Evolutionary conservation across 2,113 vertebrate genomes (phyloP).

Genomic region (Acrocephalus arundinaceus): DNA sequence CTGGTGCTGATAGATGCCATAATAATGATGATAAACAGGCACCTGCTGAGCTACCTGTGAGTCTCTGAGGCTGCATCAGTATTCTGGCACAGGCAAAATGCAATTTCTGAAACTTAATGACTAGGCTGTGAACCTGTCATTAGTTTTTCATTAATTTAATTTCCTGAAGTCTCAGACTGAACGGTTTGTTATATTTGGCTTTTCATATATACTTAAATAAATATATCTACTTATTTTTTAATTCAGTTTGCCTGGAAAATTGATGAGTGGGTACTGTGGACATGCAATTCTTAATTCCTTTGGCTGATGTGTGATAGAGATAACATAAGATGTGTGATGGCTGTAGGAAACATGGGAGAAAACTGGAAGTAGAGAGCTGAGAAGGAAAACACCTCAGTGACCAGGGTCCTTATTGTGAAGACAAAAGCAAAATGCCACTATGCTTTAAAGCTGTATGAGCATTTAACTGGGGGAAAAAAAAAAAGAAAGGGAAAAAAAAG

Average conservation of each 20-base stretch:
- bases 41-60: neutral
- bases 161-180: neutral
- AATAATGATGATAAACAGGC: neutral
- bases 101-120: neutral
- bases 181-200: neutral
- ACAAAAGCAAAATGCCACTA: neutral
- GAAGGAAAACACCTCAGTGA: neutral
- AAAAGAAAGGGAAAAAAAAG: neutral
- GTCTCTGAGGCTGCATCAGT: neutral
- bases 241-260: neutral
- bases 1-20: neutral
- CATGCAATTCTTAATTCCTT: neutral
- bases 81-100: neutral
- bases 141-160: constrained; percentile 2
- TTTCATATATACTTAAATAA: neutral
- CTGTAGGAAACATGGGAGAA: neutral
- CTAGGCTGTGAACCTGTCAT: neutral
- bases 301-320: neutral
- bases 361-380: neutral
- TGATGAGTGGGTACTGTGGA: neutral
- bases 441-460: neutral
- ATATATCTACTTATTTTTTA: neutral
- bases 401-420: neutral
- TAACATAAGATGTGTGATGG: neutral
- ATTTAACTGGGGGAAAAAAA: neutral